Base-by-base conservation (phyloP, 2,888 invertebrate genomes). In the Xestia ashworthii region DNA sequence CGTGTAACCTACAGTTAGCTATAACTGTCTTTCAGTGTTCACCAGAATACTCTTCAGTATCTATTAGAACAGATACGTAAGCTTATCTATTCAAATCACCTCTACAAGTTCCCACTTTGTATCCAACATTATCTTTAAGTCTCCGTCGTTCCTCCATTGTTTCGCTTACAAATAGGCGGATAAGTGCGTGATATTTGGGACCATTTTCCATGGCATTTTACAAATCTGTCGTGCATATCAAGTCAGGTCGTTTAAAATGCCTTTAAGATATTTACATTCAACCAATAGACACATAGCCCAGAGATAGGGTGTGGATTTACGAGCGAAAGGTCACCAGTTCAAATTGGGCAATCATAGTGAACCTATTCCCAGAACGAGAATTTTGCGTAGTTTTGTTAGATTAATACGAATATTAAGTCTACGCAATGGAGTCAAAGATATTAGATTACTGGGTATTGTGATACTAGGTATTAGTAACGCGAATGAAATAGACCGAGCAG, bases 301-400 rank as follows among this genome's bases (percentile, higher is more conserved):
- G 73, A 83, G 85, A 87, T 88, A 87, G 81, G 87, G 88, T 85
- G 83, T 82, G 87, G 78, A 88, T 87, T 87, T 88, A 87, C 76
- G 85, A 88, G 53, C 72, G 72, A 87, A 88, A 88, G 88, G 88
- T 87, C 83, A 87, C 79, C 69, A 82, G 87, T 83, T 87, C 85
- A 86, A 86, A 81, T 87, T 88, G 83, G 83, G 78, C 82, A 87
- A 87, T 81, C 85, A 83, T 79, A 81, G 72, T 87, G 85, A 86
- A 88, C 85, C 76, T 46, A 86, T 84, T 87, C 80, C 32, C 50
- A 60, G 78, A 76, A 81, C 87, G 69, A 83, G 80, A 74, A 80
- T 83, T 85, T 85, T 80, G 83, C 78, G 78, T 80, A 85, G 87
- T 79, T 88, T 86, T 83, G 76, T 70, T 76, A 85, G 77, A 87